Base-by-base conservation (phyloP, 2,888 invertebrate genomes). In the Macaria liturata region DNA sequence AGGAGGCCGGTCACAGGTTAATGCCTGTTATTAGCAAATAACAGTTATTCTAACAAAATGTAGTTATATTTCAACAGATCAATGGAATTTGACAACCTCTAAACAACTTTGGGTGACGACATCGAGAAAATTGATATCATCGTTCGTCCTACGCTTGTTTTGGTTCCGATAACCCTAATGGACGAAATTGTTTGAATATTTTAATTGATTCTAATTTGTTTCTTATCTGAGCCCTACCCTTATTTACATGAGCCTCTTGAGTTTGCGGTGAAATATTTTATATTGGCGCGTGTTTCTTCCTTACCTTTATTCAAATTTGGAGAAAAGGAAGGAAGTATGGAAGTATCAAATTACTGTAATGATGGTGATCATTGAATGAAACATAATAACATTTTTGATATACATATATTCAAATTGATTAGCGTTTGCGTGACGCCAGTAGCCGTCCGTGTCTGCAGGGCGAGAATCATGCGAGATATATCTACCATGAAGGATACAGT, bases 381-480 rank as follows among this genome's bases (percentile, higher is more conserved):
- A 68, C 61, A 63, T 54, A 65, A 67, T n/a, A n/a, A n/a, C n/a
- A 58, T 66, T 64, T 67, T 68, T 62, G 61, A 69, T 66, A 70
- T 66, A 68, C 67, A 75, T 66, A 68, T 68, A 75, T 75, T 69
- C 61, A 69, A 74, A 74, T 74, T 72, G 61, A 71, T 74, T 75
- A 72, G 64, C 60, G 67, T 69, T 86, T 69, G 83, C 82, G 80
- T 84, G 86, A 74, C 78, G 79, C 70, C 84, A 68, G 87, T 84
- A 88, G 89, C 84, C 52, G 71, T 82, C 83, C 81, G 81, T 78
- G 69, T 72, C 87, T 81, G 72, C 69, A 66, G 82, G 84, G 78
- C 61, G 58, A 61, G 52, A 61, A 60, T 59, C 64, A 66, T 57
- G 61, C 54, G 62, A 57, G 56, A 59, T 46, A 46, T 46, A 53